Base-by-base conservation (phyloP, 2,888 invertebrate species). In the Melanophora roralis region DNA sequence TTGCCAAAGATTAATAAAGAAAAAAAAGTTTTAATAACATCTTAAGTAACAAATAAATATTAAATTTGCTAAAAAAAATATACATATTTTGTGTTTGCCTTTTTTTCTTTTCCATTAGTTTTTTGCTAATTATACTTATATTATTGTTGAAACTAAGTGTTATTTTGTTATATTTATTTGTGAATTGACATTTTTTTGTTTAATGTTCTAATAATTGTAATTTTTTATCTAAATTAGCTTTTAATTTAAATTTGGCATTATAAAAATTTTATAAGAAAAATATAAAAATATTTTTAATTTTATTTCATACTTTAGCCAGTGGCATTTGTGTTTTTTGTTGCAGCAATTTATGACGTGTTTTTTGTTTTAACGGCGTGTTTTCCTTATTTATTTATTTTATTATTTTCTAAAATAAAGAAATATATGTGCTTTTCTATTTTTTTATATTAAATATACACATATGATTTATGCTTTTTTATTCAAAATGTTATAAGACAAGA, bases 291-390 rank as follows among this genome's bases (percentile, higher is more conserved):
- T 23, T 59, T 23, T 14, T 65, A 14, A n/a, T n/a, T 36, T 47
- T 11, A 27, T 27, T 45, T 0, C 11, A 21, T 36, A 34, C 47
- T 16, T 71, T 51, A 12, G 57, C 8, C 21, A 7, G 19, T 71
- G 27, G 11, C 36, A 36, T 69, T 40, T 69, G 32, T 68, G 19
- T 21, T 12, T 51, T 55, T 59, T 65, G 59, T n/a, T 80, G 80
- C 80, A 80, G 80, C 80, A 76, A 57, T 53, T 76, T 72, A 80
- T 80, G 80, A 80, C 68, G 80, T 80, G 80, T 80, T 72, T 76
- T 65, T 38, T 49, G 9, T 40, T 43, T 49, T 1, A 34, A 47
- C 43, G 64, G n/a, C n/a, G n/a, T n/a, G n/a, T n/a, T n/a, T n/a
- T n/a, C 21, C 27, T 68, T 27, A 27, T 68, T 32, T 62, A 36